phyloP scores from a whole-genome alignment of 2,888 invertebrate species.

The Pyrocoelia pectoralis region DNA sequence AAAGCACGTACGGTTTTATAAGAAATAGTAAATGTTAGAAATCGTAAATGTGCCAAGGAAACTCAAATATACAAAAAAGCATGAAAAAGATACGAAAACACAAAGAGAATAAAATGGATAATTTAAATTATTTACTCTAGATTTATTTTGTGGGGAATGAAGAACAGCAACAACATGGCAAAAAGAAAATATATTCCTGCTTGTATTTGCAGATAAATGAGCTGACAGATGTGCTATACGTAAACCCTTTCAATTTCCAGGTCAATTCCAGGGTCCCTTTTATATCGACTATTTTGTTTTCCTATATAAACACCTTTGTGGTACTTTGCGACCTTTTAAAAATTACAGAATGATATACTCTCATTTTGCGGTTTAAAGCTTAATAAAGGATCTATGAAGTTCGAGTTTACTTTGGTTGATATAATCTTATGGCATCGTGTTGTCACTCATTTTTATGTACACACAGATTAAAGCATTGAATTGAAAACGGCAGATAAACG shows the following conservation, averaged over 20 bases:
- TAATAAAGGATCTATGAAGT: constrained; percentile 21
- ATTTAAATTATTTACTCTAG: background rate
- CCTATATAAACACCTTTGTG: constrained; percentile 34
- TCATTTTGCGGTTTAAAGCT: constrained; percentile 21
- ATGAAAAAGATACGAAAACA: too few relatives aligned
- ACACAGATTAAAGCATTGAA: constrained; percentile 1
- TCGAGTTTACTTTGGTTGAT: constrained; percentile 22
- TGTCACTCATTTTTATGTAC: constrained; percentile 3
- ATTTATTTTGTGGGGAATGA: background rate
- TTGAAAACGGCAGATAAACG: background rate
- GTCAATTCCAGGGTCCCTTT: constrained; percentile 28
- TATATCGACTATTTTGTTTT: constrained; percentile 33
- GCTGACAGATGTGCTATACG: constrained; percentile 26
- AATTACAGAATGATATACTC: constrained; percentile 25
- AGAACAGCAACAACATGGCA: background rate
- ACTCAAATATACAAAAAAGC: too few relatives aligned
- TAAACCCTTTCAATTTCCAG: constrained; percentile 34
- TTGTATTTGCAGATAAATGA: constrained; percentile 14
- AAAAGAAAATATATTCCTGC: constrained; percentile 7
- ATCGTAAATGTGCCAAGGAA: too few relatives aligned
- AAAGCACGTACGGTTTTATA: too few relatives aligned
- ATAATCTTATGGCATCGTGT: background rate
- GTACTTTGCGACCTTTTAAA: constrained; percentile 16
- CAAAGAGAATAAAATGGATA: too few relatives aligned
- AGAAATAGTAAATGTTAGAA: too few relatives aligned